Conservation (phyloP, 2,888 invertebrate species). For the Volucella zonaria region DNA sequence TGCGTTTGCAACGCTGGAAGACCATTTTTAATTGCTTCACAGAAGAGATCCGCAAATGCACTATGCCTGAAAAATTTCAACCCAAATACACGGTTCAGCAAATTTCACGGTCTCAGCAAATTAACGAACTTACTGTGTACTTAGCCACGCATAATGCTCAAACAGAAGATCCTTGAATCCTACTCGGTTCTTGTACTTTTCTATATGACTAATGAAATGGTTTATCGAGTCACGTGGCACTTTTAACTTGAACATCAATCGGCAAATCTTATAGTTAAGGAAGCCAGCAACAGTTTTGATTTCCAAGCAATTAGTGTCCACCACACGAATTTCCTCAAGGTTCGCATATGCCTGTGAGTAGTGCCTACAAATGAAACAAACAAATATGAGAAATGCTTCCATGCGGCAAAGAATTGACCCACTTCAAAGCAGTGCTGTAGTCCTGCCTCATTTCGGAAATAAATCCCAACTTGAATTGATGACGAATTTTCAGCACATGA, state of each 20-base stretch:
- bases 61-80: slow-evolving; percentile 83
- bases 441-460: slow-evolving; percentile 97
- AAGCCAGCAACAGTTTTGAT: slow-evolving; percentile 97
- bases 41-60: slow-evolving; percentile 97
- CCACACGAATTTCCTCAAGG: slow-evolving; percentile 92
- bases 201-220: slow-evolving; percentile 95
- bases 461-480: slow-evolving; percentile 98
- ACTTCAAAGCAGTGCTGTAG: slow-evolving; percentile 91
- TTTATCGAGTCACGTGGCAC: slow-evolving; percentile 96
- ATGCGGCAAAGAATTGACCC: slow-evolving; percentile 74
- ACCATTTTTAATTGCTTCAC: slow-evolving; percentile 95
- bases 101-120: not conserved
- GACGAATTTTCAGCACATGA: slow-evolving; percentile 95
- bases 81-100: not conserved
- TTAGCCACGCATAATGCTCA: slow-evolving; percentile 98
- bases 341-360: slow-evolving; percentile 95
- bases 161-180: slow-evolving; percentile 94
- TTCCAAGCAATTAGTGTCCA: slow-evolving; percentile 95
- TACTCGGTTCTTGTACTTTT: slow-evolving; percentile 91
- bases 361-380: slow-evolving; percentile 84
- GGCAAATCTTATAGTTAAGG: slow-evolving; percentile 97
- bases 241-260: slow-evolving; percentile 93
- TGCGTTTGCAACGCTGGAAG: slow-evolving; percentile 97
- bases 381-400: not conserved
- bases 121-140: slow-evolving; percentile 90